phyloP scores from a whole-genome alignment of 2,113 vertebrate genomes.

The Channa maculata region DNA sequence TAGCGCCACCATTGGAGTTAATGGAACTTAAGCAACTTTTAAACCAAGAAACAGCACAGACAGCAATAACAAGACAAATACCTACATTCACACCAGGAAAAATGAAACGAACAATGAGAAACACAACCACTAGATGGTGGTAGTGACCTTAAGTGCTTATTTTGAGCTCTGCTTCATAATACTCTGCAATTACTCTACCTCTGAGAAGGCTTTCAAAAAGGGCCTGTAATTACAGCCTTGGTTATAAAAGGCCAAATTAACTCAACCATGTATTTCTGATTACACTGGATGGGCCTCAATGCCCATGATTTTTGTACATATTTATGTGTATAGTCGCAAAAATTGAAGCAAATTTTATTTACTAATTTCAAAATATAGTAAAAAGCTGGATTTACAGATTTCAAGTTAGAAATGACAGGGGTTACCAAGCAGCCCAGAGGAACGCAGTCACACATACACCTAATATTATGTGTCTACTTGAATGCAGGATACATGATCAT shows the following conservation, averaged over 20 bases:
- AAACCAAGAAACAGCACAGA: background rate
- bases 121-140: constrained; percentile 65
- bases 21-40: background rate
- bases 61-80: background rate
- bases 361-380: background rate
- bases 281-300: background rate
- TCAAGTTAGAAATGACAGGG: background rate
- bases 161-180: background rate
- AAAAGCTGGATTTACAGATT: background rate
- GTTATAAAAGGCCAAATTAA: constrained; percentile 20
- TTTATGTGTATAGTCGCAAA: background rate
- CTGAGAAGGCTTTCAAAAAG: constrained; percentile 11
- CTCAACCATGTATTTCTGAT: constrained; percentile 9
- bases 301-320: background rate
- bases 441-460: constrained; percentile 10
- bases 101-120: background rate
- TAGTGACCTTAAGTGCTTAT: constrained; percentile 14
- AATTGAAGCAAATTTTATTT: background rate
- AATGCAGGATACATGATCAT: constrained; percentile 18
- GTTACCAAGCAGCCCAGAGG: background rate
- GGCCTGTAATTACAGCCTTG: constrained; percentile 28
- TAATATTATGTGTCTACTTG: background rate
- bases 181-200: constrained; percentile 11
- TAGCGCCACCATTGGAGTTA: background rate
- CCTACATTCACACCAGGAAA: background rate